Evolutionary conservation across 2,888 invertebrate genomes (phyloP).

Genomic region (Ormyrus rosae): DNA sequence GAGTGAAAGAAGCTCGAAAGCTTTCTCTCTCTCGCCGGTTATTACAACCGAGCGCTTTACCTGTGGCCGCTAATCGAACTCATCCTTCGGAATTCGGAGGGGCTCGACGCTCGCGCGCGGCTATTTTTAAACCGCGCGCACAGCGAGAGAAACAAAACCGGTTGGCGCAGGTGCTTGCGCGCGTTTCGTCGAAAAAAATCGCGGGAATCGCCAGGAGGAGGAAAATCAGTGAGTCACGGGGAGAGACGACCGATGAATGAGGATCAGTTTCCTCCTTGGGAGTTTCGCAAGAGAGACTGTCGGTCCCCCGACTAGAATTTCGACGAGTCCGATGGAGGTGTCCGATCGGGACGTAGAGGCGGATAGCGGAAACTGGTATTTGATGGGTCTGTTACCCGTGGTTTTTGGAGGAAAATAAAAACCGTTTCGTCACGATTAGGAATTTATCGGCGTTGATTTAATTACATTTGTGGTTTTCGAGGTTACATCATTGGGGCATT

Average conservation of each 20-base stretch:
- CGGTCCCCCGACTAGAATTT: constrained; percentile 29
- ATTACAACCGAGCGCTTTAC: no score
- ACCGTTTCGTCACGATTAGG: not conserved
- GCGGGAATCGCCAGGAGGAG: not conserved
- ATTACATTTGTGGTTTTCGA: not conserved
- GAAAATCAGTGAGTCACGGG: not conserved
- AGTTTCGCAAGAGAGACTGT: not conserved
- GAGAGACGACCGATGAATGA: constrained; percentile 9
- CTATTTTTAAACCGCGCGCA: not conserved
- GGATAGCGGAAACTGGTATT: constrained; percentile 13
- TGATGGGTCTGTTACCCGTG: not conserved
- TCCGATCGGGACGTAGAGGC: not conserved
- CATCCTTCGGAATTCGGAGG: no score
- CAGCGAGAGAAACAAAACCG: not conserved
- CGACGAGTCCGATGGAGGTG: not conserved
- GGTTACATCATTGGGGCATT: not conserved
- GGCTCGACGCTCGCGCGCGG: not conserved
- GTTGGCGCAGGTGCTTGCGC: no score
- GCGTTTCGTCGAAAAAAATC: no score
- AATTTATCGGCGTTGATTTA: not conserved
- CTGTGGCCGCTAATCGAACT: no score
- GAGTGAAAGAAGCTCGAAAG: no score
- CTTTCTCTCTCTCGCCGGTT: no score
- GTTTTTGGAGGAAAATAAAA: not conserved
- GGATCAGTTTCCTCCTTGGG: constrained; percentile 18